phyloP scores from a whole-genome alignment of 1,140 invertebrate species.

The Lamellibrachia luymesi region DNA sequence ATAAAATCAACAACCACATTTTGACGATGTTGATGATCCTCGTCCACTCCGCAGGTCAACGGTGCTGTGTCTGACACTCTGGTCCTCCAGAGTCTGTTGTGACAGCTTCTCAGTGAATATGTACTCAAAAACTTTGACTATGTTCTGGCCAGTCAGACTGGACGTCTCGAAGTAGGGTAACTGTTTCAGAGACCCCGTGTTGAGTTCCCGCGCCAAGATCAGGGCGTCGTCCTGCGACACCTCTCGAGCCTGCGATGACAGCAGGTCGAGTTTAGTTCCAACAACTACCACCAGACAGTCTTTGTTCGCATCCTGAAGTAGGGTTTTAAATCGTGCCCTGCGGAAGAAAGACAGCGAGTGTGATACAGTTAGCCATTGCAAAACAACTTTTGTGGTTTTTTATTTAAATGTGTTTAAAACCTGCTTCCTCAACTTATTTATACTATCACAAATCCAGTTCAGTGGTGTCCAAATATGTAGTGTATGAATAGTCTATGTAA shows the following conservation, averaged over 20 bases:
- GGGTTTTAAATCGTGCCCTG: conserved; percentile 52
- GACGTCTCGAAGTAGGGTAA: conserved; percentile 58
- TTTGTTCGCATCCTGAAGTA: conserved; percentile 48
- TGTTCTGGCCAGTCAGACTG: conserved; percentile 48
- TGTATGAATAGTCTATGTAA: too few species aligned
- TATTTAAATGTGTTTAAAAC: too few species aligned
- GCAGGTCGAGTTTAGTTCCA: conserved; percentile 53
- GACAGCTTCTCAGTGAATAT: conserved; percentile 35
- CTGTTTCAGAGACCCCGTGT: conserved; percentile 35
- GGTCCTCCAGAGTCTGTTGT: not conserved
- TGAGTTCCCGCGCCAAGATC: conserved; percentile 46
- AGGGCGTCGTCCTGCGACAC: conserved; percentile 41
- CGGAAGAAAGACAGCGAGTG: conserved; percentile 19
- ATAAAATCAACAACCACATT: not conserved
- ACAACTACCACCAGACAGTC: conserved; percentile 52
- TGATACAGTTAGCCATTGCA: not conserved
- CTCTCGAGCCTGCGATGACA: conserved; percentile 35
- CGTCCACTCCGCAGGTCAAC: not conserved
- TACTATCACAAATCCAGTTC: too few species aligned
- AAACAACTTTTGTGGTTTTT: not conserved
- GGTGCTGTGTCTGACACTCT: not conserved
- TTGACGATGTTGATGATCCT: not conserved
- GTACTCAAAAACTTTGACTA: conserved; percentile 54
- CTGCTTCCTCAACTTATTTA: too few species aligned
- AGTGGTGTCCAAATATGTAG: too few species aligned